Conservation (phyloP, 2,888 invertebrate species). For the Ormyrus pomaceus region DNA sequence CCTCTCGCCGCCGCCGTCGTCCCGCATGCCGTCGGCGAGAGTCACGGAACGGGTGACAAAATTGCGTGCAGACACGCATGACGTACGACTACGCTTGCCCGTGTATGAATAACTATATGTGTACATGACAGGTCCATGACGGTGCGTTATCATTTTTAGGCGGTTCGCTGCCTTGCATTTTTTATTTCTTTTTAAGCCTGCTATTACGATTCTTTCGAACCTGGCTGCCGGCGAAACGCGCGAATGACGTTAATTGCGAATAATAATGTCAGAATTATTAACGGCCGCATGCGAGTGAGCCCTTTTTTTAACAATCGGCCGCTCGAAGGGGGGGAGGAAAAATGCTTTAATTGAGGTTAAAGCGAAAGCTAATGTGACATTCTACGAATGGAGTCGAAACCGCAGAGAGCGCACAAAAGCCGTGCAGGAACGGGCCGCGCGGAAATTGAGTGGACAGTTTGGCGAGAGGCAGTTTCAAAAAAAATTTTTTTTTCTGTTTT, state of each 20-base stretch:
- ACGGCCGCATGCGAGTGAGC: not conserved
- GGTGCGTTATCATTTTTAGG: conserved; percentile 17
- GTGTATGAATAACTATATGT: conserved; percentile 14
- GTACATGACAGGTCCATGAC: conserved; percentile 27
- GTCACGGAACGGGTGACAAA: conserved; percentile 45
- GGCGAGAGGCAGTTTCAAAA: not conserved
- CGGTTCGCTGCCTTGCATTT: not conserved
- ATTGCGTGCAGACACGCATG: conserved; percentile 40
- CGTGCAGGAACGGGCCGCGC: not conserved
- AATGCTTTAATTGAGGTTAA: too few species aligned
- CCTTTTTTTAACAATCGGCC: too few species aligned
- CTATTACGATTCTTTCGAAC: too few species aligned
- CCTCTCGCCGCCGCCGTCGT: not conserved
- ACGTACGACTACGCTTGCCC: not conserved
- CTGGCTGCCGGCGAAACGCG: not conserved
- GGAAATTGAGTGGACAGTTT: conserved; percentile 16
- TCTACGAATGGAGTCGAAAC: conserved; percentile 29
- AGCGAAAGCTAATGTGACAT: conserved; percentile 19
- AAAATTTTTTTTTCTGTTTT: not conserved
- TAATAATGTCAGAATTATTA: not conserved
- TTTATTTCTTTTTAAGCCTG: not conserved
- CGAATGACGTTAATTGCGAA: conserved; percentile 20
- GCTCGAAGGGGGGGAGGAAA: too few species aligned
- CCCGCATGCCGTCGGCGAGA: not conserved
- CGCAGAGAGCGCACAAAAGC: conserved; percentile 4